Base-by-base conservation (phyloP, 30 jellyfish, hydroid and myxozoan species). In the Catostylus mosaicus region DNA sequence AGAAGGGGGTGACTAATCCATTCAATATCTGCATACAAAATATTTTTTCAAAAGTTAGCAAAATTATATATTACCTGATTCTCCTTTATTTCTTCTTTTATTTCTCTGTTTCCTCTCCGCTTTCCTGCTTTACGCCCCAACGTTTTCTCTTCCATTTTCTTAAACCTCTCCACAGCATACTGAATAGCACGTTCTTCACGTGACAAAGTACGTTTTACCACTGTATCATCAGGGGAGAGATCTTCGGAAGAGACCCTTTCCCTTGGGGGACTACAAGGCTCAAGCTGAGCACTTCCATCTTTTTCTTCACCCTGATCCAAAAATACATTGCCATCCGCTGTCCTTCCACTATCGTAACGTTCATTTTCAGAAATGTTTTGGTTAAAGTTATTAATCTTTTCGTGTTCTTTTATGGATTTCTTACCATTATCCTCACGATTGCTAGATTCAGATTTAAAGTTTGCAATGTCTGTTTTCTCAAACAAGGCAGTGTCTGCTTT, bases 161-260 rank as follows among this genome's bases (percentile, higher is more conserved):
- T 67, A 38, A 80, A 80, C 46, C 52, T 80, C 63, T 80, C 84
- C 91, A 80, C 51, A 9, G 91, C 91, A 18, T 80, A 80, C 34
- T 65, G 83, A 35, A 80, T 80, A 20, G 91, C 91, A n/a, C 91
- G 80, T 35, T 80, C 91, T 52, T 80, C 91, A 7, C 91, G 82
- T 16, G 84, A 62, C 50, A 80, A 36, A 8, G 3, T 22, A 23
- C 83, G 73, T 26, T 67, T 68, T 23, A 24, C 40, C 18, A 60
- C 60, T 22, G 52, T 38, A 30, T 78, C 89, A 12, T 38, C 89
- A 31, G 24, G 43, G 12, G 40, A 52, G 31, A 60, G 23, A 20
- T 62, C 82, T 47, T 63, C 80, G 36, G 80, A 45, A 0, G 82
- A 30, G n/a, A 45, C 20, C 14, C 18, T 66, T 8, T 31, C 82